These are phyloP conservation scores for Cydia strobilella DNA, from an alignment of 1,140 invertebrate genomes.

Conservation along the genomic window DNA sequence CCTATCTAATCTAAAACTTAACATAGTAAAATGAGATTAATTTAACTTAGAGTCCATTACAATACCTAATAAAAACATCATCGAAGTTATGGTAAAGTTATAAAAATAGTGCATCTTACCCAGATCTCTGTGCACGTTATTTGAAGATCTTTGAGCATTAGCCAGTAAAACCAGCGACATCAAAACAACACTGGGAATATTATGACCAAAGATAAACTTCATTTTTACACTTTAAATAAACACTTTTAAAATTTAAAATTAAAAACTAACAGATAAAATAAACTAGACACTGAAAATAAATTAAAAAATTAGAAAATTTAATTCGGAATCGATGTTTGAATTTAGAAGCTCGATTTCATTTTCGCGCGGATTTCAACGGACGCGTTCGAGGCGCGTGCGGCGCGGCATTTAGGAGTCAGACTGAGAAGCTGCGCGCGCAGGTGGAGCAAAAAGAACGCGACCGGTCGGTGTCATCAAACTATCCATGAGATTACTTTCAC, in stretches of 20 bases:
- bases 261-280: slow-evolving; percentile 36
- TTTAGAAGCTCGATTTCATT: slow-evolving; percentile 69
- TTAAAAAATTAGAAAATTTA: slow-evolving; percentile 23
- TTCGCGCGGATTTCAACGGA: slow-evolving; percentile 53
- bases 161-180: slow-evolving; percentile 65
- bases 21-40: too few relatives aligned
- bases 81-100: neutral
- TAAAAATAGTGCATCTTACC: slow-evolving; percentile 42
- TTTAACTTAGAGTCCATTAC: too few relatives aligned
- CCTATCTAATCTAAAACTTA: too few relatives aligned
- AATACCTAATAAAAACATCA: neutral
- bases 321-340: slow-evolving; percentile 45
- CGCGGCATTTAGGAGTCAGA: slow-evolving; percentile 64
- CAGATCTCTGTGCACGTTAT: slow-evolving; percentile 60
- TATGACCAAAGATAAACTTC: slow-evolving; percentile 56
- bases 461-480: slow-evolving; percentile 44
- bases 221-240: slow-evolving; percentile 53
- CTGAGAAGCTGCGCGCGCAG: slow-evolving; percentile 65
- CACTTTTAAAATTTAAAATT: slow-evolving; percentile 38
- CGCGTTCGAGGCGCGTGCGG: slow-evolving; percentile 61
- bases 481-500: slow-evolving; percentile 7
- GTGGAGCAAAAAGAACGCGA: slow-evolving; percentile 61
- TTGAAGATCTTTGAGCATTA: slow-evolving; percentile 65
- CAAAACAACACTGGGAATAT: slow-evolving; percentile 64
- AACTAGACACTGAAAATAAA: slow-evolving; percentile 37